Evolutionary conservation across 2,888 invertebrate species (phyloP).

Genomic region (Plusia festucae): DNA sequence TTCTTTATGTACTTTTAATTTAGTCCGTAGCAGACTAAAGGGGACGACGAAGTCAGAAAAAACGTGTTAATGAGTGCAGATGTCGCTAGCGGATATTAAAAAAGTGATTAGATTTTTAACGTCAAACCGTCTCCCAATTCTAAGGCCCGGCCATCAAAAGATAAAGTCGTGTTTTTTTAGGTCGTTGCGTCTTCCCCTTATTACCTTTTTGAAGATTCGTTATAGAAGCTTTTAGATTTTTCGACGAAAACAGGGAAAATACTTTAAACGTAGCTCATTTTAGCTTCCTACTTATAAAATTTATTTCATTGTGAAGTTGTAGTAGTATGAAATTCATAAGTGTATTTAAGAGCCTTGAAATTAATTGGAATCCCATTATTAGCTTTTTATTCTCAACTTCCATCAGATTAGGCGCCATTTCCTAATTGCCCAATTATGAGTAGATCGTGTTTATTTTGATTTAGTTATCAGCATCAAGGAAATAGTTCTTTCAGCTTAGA

Average conservation of each 20-base stretch:
- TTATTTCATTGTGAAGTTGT: too few species aligned
- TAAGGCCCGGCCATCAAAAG: background rate
- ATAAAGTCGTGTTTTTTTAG: constrained; percentile 9
- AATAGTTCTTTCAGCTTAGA: constrained; percentile 35
- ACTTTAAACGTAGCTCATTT: constrained; percentile 1
- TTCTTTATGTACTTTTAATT: constrained; percentile 54
- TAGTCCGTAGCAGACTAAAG: constrained; percentile 30
- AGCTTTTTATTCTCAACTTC: constrained; percentile 3
- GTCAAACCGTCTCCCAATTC: constrained; percentile 8
- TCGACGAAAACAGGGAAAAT: background rate
- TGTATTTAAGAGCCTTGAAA: background rate
- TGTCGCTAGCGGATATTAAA: constrained; percentile 30
- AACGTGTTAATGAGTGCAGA: constrained; percentile 29
- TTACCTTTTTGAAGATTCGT: constrained; percentile 25
- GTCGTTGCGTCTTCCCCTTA: constrained; percentile 7
- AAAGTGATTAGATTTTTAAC: constrained; percentile 35
- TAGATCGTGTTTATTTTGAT: constrained; percentile 8
- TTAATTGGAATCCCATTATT: background rate
- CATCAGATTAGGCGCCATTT: constrained; percentile 10
- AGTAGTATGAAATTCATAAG: too few species aligned
- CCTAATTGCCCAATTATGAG: constrained; percentile 45
- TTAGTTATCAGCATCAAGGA: constrained; percentile 33
- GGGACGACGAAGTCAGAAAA: constrained; percentile 24
- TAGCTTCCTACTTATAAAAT: background rate
- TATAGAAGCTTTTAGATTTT: constrained; percentile 14